phyloP scores from a whole-genome alignment of 2,113 vertebrate genomes.

The Rhinogobius similis region DNA sequence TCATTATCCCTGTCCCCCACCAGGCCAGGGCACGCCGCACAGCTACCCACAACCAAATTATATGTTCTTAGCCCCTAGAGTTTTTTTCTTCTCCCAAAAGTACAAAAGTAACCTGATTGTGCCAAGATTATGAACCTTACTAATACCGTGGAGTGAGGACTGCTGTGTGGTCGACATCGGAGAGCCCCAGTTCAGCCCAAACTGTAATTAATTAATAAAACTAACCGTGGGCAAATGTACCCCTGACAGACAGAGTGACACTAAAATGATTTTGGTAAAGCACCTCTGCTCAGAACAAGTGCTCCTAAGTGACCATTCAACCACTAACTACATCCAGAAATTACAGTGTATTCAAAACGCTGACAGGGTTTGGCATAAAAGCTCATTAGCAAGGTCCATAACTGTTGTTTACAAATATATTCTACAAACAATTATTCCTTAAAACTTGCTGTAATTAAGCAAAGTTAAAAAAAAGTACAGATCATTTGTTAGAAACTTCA shows the following conservation, averaged over 20 bases:
- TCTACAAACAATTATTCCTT: not conserved
- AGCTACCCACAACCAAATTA: slow-evolving; percentile 61
- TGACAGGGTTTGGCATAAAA: slow-evolving; percentile 1
- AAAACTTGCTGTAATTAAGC: not conserved
- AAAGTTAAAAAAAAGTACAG: not conserved
- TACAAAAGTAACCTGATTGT: slow-evolving; percentile 34
- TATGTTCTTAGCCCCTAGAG: slow-evolving; percentile 34
- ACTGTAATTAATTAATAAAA: slow-evolving; percentile 66
- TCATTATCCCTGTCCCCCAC: slow-evolving; percentile 60
- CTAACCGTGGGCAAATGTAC: slow-evolving; percentile 55
- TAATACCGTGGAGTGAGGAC: slow-evolving; percentile 32
- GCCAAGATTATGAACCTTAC: slow-evolving; percentile 58
- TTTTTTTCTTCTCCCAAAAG: slow-evolving; percentile 33
- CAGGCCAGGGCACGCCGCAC: slow-evolving; percentile 56
- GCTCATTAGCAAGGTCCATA: not conserved
- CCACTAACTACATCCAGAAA: not conserved
- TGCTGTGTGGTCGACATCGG: slow-evolving; percentile 25
- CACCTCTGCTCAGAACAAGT: slow-evolving; percentile 9
- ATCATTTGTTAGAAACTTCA: not conserved
- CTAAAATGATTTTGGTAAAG: slow-evolving; percentile 28
- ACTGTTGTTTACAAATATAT: slow-evolving; percentile 1
- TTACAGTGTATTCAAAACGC: not conserved
- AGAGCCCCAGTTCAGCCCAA: slow-evolving; percentile 36
- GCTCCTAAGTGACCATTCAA: slow-evolving; percentile 17
- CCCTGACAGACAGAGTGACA: slow-evolving; percentile 54